A percentile compares a stretch with the other conserved stretches of the same genome.
phyloP scores from a whole-genome alignment of 2,113 vertebrate species.

The Pipra filicauda region DNA sequence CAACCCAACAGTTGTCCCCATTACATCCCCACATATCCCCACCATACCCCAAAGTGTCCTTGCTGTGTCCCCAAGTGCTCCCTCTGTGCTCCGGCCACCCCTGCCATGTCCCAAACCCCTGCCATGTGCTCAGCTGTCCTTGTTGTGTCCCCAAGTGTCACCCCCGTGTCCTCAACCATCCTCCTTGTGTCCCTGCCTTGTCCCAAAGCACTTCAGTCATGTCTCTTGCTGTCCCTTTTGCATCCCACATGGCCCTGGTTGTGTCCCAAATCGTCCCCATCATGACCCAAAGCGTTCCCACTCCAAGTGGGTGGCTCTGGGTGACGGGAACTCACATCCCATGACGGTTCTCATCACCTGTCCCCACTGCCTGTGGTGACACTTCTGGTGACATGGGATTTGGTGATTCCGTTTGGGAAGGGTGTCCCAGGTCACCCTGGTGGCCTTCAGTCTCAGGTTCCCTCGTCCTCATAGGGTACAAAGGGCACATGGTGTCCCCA shows the following conservation, averaged over 20 bases:
- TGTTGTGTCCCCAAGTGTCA: not conserved
- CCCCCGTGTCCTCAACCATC: not conserved
- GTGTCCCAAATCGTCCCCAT: not conserved
- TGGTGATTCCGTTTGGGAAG: not conserved
- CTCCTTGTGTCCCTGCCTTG: fast-evolving
- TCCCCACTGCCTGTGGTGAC: not conserved
- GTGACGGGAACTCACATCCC: fast-evolving
- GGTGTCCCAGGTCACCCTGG: fast-evolving
- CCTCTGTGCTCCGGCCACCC: not conserved
- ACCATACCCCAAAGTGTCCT: not conserved
- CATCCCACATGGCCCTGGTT: fast-evolving
- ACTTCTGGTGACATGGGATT: not conserved
- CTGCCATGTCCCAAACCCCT: not conserved
- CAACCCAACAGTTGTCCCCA: not conserved
- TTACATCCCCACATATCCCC: not conserved
- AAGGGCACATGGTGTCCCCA: not conserved
- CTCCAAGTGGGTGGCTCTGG: not conserved
- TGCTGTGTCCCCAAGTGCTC: not conserved
- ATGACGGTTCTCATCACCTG: fast-evolving
- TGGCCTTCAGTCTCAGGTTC: not conserved
- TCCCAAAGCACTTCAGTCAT: not conserved
- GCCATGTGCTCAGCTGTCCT: not conserved
- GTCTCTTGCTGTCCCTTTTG: not conserved
- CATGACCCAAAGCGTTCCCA: not conserved
- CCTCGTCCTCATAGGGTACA: fast-evolving